These are phyloP conservation scores for Misgurnus anguillicaudatus DNA, from an alignment of 2,113 vertebrate genomes.

Conservation along the genomic window DNA sequence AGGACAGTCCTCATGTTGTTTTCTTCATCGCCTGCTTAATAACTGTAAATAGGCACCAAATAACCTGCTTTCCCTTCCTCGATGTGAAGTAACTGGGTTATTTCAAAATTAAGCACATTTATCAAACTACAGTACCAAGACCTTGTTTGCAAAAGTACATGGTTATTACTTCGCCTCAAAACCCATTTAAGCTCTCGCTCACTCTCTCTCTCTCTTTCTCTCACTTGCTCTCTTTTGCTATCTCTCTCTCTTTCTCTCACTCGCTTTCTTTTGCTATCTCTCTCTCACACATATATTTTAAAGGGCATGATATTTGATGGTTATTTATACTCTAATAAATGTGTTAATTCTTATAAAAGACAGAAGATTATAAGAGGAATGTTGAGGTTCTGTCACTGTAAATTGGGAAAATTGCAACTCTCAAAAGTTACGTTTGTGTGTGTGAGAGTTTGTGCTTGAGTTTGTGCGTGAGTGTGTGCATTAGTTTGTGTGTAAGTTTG, in stretches of 20 bases:
- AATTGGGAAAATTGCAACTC: no score
- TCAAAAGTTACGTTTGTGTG: no score
- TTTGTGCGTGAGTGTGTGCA: no score
- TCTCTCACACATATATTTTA: background rate
- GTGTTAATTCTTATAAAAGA: no score
- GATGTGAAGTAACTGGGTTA: constrained; percentile 23
- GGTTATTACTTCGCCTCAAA: constrained; percentile 41
- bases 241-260: background rate
- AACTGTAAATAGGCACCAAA: constrained; percentile 23
- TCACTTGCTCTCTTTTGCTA: background rate
- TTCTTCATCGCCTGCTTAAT: constrained; percentile 21
- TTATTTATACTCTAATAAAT: no score
- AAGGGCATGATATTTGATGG: no score
- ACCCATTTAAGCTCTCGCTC: constrained; percentile 15
- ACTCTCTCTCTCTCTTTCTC: constrained; percentile 18
- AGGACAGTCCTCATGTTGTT: constrained; percentile 23
- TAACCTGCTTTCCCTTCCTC: constrained; percentile 11
- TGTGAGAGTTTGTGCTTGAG: no score
- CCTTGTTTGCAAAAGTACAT: constrained; percentile 23
- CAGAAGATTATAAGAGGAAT: no score
- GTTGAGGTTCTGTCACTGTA: no score
- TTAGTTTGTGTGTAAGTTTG: no score
- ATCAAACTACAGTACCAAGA: constrained; percentile 20
- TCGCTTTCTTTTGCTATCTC: background rate
- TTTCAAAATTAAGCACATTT: constrained; percentile 36